These are phyloP conservation scores for Nesidiocoris tenuis DNA, from an alignment of 2,888 invertebrate genomes.

Conservation along the genomic window DNA sequence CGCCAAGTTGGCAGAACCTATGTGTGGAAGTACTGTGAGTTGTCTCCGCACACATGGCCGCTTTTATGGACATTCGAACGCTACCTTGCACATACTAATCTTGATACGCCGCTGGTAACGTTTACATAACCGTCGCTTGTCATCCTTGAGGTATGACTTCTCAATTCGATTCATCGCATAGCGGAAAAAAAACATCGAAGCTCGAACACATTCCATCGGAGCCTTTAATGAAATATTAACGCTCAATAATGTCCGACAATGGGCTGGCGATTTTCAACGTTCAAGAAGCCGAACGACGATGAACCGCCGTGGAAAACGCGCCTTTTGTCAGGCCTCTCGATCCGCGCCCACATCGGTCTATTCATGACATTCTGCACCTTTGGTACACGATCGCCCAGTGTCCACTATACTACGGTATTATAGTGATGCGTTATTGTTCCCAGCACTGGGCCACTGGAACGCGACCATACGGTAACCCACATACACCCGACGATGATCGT, in stretches of 20 bases:
- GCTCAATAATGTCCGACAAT: background rate
- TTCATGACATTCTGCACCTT: background rate
- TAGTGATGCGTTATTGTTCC: background rate
- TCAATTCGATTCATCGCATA: too few species aligned
- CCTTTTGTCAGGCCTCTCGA: background rate
- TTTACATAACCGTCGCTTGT: too few species aligned
- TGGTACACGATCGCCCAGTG: background rate
- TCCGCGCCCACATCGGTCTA: background rate
- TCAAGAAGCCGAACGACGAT: background rate
- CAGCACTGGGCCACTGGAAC: slow-evolving; percentile 31
- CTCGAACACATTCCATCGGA: background rate
- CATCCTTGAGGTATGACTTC: too few species aligned
- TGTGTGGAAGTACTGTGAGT: too few species aligned
- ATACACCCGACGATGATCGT: slow-evolving; percentile 3
- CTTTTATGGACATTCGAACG: too few species aligned
- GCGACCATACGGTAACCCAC: slow-evolving; percentile 32
- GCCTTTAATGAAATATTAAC: background rate
- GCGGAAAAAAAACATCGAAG: background rate
- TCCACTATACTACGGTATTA: background rate
- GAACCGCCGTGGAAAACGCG: background rate
- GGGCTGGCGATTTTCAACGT: background rate
- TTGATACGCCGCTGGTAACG: too few species aligned
- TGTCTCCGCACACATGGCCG: too few species aligned
- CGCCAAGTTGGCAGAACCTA: too few species aligned
- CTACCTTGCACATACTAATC: too few species aligned